Percentiles rank a stretch among this genome's conserved stretches.
Evolutionary conservation across 2,797 vertebrate species (phyloP).

Genomic region (Sarcophilus harrisii): DNA sequence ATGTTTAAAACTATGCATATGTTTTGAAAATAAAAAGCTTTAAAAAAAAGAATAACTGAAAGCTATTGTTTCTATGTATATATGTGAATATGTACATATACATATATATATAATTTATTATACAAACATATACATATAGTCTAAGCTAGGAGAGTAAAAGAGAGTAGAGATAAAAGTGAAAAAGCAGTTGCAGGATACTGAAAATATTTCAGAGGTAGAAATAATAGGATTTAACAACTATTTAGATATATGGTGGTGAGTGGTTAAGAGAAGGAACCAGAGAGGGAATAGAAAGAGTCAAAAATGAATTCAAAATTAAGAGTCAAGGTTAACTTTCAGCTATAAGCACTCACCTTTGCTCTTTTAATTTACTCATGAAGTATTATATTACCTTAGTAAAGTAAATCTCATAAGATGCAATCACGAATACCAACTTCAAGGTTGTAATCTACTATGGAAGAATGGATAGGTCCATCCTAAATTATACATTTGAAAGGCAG

Average conservation of each 20-base stretch:
- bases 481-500: background rate
- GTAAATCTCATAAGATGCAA: background rate
- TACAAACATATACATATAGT: no score
- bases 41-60: no score
- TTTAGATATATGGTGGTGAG: background rate
- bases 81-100: no score
- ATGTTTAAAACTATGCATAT: no score
- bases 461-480: background rate
- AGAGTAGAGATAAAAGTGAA: no score
- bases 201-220: background rate
- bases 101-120: no score
- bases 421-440: background rate
- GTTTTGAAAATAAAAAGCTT: no score
- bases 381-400: background rate
- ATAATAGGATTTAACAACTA: background rate
- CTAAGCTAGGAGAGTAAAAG: no score
- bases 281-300: background rate
- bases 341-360: background rate
- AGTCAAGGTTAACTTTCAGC: background rate
- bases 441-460: background rate
- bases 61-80: no score
- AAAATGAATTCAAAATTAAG: background rate
- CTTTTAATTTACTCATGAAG: background rate
- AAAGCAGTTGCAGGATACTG: no score
- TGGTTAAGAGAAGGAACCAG: background rate